Evolutionary conservation across 2,113 vertebrate species (phyloP).

Genomic region (Eurypyga helias): DNA sequence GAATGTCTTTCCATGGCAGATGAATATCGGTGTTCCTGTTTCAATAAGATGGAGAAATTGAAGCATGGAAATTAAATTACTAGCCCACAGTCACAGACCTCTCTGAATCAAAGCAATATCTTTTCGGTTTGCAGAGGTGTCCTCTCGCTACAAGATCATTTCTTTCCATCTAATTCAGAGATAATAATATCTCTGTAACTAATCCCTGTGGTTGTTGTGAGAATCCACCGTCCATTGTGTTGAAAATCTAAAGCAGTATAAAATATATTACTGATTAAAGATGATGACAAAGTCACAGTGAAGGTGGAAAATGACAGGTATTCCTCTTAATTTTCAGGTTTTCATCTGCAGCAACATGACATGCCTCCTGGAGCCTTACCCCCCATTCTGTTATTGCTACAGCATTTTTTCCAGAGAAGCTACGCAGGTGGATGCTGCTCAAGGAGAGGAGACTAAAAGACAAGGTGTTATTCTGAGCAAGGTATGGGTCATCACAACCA

Average conservation of each 20-base stretch:
- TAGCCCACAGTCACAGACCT: not conserved
- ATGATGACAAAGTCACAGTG: not conserved
- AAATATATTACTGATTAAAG: constrained; percentile 21
- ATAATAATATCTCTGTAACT: constrained; percentile 38
- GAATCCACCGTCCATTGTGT: not conserved
- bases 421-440: not conserved
- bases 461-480: not conserved
- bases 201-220: constrained; percentile 25
- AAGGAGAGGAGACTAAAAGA: not conserved
- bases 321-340: constrained; percentile 6
- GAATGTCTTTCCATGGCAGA: not conserved
- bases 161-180: constrained; percentile 26
- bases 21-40: not conserved
- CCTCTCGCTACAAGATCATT: not conserved
- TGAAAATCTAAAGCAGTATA: constrained; percentile 6
- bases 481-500: not conserved
- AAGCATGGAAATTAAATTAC: constrained; percentile 54
- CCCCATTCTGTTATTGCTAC: not conserved
- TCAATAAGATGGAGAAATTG: constrained; percentile 42
- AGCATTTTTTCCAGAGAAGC: not conserved
- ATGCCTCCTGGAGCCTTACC: not conserved
- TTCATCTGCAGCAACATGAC: not conserved
- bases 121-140: constrained; percentile 19
- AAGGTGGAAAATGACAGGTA: constrained; percentile 3
- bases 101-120: constrained; percentile 42